Conservation (phyloP, 35 echinoderm and acorn worm species). For the Lytechinus pictus region DNA sequence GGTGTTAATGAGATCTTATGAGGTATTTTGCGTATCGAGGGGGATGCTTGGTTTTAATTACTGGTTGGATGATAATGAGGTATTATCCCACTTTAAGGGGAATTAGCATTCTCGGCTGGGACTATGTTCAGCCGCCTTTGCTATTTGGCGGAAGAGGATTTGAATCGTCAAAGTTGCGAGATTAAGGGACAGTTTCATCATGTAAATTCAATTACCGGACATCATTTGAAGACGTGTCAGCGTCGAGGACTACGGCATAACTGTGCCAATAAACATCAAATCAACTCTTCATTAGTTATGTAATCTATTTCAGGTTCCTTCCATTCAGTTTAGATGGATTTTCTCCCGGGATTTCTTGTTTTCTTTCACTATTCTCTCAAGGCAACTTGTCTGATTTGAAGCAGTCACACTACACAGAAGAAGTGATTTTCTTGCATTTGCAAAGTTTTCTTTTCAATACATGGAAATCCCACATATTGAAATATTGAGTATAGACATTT, state of each 20-base stretch:
- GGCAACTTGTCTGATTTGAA: not conserved
- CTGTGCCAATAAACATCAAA: not conserved
- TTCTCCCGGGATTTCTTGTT: too few relatives aligned
- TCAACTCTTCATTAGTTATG: conserved; percentile 51
- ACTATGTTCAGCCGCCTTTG: not conserved
- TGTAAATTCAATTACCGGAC: conserved; percentile 41
- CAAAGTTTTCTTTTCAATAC: too few relatives aligned
- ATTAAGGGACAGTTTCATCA: conserved; percentile 18
- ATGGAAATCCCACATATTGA: too few relatives aligned
- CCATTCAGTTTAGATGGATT: too few relatives aligned
- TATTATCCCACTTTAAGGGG: conserved; percentile 41
- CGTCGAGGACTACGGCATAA: conserved; percentile 20
- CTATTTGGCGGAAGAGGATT: not conserved
- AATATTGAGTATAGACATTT: too few relatives aligned
- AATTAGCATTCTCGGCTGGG: conserved; percentile 10
- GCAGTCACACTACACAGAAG: not conserved
- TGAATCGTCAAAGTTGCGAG: not conserved
- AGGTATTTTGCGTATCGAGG: not conserved
- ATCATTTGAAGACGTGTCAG: conserved; percentile 23
- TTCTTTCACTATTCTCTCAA: not conserved
- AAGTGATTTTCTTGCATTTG: too few relatives aligned
- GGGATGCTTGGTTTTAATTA: not conserved
- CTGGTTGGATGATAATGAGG: not conserved
- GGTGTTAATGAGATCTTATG: not conserved
- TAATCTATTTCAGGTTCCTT: not conserved